Base-by-base conservation (phyloP, 2,113 vertebrate species). In the Octodon degus region DNA sequence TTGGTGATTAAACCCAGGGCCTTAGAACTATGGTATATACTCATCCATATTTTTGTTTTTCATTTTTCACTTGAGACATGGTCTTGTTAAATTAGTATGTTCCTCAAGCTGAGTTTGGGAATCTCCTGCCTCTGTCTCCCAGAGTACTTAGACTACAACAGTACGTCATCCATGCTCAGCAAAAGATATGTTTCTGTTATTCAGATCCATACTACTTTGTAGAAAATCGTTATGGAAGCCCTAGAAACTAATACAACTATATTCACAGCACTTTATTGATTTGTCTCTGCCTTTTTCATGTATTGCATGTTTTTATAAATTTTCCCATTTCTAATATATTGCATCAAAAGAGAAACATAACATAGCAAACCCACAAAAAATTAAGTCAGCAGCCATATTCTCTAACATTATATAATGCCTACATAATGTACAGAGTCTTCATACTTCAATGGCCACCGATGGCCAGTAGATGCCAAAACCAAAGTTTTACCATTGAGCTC, bases 401-500 rank as follows among this genome's bases (percentile, higher is more conserved):
- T 85, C 55, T 89, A 58, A 47, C 10, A 76, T 53, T 94, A 43
- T 32, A 53, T 4, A 34, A 79, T 84, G 84, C 34, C 27, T 62
- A 32, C 12, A 63, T 12, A 30, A 24, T 9, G 19, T 72, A 24
- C 37, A 74, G 2, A 63, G 12, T 92, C 80, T 86, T 67, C 58
- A 19, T 13, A 14, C 22, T 63, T 8, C 30, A 43, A 74, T 87
- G 53, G 65, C 24, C 65, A 67, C 30, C 65, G 34, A 43, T 32
- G 65, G 14, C 65, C 27, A 30, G 27, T 32, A 67, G 63, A 67
- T 67, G 32, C 63, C 27, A 67, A 37, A 86, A 24, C 24, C 7
- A 77, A 83, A 74, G 27, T 83, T 80, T 94, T 99, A 99, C 99
- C 99, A 99, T 40, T 65, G 58, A 84, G 40, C 80, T 67, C 37